Percentiles rank a stretch among this genome's conserved stretches.
phyloP scores from a whole-genome alignment of 2,888 invertebrate species.

The Catocala nupta region DNA sequence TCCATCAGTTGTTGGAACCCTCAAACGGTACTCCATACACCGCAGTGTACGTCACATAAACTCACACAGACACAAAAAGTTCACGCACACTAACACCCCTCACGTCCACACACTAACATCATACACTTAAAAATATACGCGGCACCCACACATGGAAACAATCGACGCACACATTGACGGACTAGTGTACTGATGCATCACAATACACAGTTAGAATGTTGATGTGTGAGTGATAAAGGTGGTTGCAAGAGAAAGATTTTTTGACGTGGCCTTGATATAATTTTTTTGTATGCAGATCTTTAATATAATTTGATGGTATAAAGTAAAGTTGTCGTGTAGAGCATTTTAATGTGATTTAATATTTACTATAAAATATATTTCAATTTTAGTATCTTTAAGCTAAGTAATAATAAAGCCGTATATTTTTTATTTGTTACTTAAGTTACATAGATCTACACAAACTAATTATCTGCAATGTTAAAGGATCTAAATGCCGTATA shows the following conservation, averaged over 20 bases:
- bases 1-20: constrained; percentile 64
- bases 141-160: constrained; percentile 32
- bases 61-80: constrained; percentile 31
- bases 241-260: constrained; percentile 35
- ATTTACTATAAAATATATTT: too few species aligned
- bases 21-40: constrained; percentile 63
- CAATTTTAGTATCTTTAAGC: too few species aligned
- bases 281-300: too few species aligned
- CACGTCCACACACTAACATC: constrained; percentile 24
- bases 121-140: constrained; percentile 42
- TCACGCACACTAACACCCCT: constrained; percentile 31
- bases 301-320: too few species aligned
- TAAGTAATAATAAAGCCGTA: too few species aligned
- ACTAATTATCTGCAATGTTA: too few species aligned
- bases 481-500: too few species aligned
- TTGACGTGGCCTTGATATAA: too few species aligned
- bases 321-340: too few species aligned
- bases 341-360: too few species aligned
- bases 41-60: constrained; percentile 43
- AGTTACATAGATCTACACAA: too few species aligned
- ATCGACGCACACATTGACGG: constrained; percentile 43
- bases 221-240: constrained; percentile 50
- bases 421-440: too few species aligned
- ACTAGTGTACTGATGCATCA: constrained; percentile 35
- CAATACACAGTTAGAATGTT: constrained; percentile 48